Base-by-base conservation (phyloP, 2,113 vertebrate species). In the Syngnathoides biaculeatus region DNA sequence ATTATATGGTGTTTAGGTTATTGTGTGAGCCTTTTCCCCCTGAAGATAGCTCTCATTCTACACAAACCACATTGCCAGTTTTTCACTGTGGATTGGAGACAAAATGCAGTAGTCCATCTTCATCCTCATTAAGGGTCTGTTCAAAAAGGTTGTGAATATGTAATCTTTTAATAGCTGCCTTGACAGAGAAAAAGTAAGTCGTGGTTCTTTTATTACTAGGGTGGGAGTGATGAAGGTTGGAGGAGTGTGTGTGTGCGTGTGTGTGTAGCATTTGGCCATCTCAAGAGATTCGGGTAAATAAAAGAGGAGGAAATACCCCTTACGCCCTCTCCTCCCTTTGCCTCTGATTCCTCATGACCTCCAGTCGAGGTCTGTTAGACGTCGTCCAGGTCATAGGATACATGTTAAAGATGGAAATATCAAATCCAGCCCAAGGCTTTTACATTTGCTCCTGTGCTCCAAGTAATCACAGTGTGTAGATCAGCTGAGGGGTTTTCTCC, bases 341-440 rank as follows among this genome's bases (percentile, higher is more conserved):
- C 39, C 67, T 64, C 65, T 85, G 86, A 86, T 89, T 90, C 86
- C 81, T 71, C 79, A 73, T 91, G 91, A 91, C 91, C 91, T 85
- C 83, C 80, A 85, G 90, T 91, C 87, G 87, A 84, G 85, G 82
- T 90, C 72, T 84, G 87, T 92, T 91, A 92, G 89, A 89, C 88
- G 74, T 80, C 87, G 87, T 80, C 85, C 89, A 89, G 92, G 89
- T 93, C 89, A 84, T 63, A 72, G 83, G 80, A 80, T 85, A 86
- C 74, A 74, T 76, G 84, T 45, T 67, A 58, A 86, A 43, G 62
- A 82, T 82, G 88, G 85, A 93, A 92, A 93, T 93, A 93, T 91
- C 91, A 93, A 87, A 92, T 89, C 80, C 85, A 72, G 91, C 92
- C 88, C 81, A 81, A 91, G 91, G 92, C 91, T 77, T 88, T 89